phyloP scores from a whole-genome alignment of 2,888 invertebrate genomes.

The Hylaea fasciaria region DNA sequence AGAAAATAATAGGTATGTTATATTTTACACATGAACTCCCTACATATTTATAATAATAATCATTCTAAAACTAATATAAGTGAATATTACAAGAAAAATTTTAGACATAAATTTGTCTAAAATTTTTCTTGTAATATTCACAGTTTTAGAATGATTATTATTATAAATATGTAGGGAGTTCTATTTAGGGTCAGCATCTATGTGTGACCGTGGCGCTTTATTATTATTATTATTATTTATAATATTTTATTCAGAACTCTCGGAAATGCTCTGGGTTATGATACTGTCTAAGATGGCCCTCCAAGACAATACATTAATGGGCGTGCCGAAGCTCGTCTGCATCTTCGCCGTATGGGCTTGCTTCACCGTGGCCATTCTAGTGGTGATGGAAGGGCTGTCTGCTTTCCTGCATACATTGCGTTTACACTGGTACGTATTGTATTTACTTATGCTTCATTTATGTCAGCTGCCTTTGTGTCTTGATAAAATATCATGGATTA shows the following conservation, averaged over 20 bases:
- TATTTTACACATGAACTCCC: no score
- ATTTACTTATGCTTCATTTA: not conserved
- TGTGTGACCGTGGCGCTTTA: no score
- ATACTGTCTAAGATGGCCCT: constrained; percentile 84
- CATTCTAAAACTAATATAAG: no score
- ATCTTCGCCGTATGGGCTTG: constrained; percentile 90
- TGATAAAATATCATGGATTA: not conserved
- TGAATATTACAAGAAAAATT: no score
- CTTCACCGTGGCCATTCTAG: constrained; percentile 91
- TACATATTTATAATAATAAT: no score
- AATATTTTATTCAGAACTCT: constrained; percentile 87
- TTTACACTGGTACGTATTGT: constrained; percentile 89
- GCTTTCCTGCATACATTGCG: constrained; percentile 95
- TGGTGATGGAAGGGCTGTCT: constrained; percentile 95
- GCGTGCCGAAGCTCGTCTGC: constrained; percentile 81
- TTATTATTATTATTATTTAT: no score
- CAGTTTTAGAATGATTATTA: no score
- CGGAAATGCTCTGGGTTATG: constrained; percentile 91
- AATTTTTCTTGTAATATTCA: no score
- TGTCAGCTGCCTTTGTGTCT: not conserved
- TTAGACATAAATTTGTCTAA: no score
- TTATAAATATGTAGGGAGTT: no score
- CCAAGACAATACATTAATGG: constrained; percentile 53
- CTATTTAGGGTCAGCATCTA: no score
- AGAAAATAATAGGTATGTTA: no score